Base-by-base conservation (phyloP, 2,888 invertebrate genomes). In the Watsonalla binaria region DNA sequence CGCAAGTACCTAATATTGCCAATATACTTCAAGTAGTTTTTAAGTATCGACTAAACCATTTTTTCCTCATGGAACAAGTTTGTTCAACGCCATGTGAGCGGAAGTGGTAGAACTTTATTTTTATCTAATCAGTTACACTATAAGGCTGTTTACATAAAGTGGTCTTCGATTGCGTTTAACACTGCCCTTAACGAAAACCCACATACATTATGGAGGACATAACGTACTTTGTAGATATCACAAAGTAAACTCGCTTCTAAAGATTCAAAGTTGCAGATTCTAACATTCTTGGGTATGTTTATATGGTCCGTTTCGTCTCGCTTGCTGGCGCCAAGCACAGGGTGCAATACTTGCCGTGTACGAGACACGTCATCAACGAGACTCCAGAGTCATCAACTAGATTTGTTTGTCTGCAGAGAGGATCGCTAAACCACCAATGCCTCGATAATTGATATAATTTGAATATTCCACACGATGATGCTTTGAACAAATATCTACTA, bases 391-490 rank as follows among this genome's bases (percentile, higher is more conserved):
- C 42, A 54, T 53, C 54, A 54, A 52, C 63, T 52, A 51, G 60
- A 65, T 67, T 61, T 62, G 51, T 50, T 45, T 34, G 51, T 54
- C 39, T 62, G 57, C 63, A 65, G 57, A 57, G 54, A 54, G 46
- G 50, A 58, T 53, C 53, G 61, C 65, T 72, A 70, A 60, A n/a
- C 60, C 59, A 64, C 61, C 45, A 49, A 51, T 45, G 53, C 50
- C 51, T 11, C 57, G 72, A 68, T 82, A 80, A 80, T 75, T 67
- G 67, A 52, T 57, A 68, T 81, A 79, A 81, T 86, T 74, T 75
- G 68, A 78, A 76, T 71, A 72, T 74, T 68, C 74, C 69, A 76
- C 71, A 76, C 57, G 56, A 50, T 74, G 68, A 83, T 73, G 59
- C 57, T 45, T 72, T 71, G 60, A 61, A 54, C 65, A 78, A 78